A percentile compares a stretch with the other conserved stretches of the same genome.
These are phyloP conservation scores for Baccha elongata DNA, from an alignment of 2,888 invertebrate genomes.

Conservation along the genomic window DNA sequence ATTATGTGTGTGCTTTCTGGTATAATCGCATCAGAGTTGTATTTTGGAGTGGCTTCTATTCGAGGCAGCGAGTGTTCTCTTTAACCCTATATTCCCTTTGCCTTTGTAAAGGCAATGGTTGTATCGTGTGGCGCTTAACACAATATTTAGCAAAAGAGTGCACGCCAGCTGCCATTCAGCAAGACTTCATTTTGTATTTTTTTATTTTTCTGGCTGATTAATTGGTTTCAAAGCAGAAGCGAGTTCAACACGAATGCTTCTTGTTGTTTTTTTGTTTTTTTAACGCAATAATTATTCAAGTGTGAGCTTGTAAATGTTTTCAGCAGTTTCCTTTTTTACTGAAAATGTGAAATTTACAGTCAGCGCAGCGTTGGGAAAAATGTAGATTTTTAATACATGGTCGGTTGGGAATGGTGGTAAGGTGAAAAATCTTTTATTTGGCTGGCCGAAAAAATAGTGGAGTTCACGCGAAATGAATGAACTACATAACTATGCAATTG, in stretches of 20 bases:
- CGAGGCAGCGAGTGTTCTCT: conserved; percentile 10
- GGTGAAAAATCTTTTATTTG: no score
- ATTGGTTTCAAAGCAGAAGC: conserved; percentile 8
- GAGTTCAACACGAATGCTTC: not conserved
- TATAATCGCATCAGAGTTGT: conserved; percentile 55
- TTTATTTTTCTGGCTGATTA: conserved; percentile 49
- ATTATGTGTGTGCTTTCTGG: conserved; percentile 62
- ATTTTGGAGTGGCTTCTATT: conserved; percentile 55
- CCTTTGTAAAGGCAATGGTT: conserved; percentile 20
- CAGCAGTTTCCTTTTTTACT: not conserved
- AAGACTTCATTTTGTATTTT: conserved; percentile 38
- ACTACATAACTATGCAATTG: no score
- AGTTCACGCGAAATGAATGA: no score
- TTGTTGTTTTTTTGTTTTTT: not conserved
- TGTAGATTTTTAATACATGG: no score
- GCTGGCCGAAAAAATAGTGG: no score
- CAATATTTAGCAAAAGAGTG: conserved; percentile 48
- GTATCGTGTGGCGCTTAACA: conserved; percentile 60
- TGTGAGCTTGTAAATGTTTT: conserved; percentile 8
- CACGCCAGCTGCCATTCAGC: conserved; percentile 11
- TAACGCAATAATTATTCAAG: conserved; percentile 2
- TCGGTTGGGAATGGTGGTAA: no score
- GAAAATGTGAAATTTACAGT: not conserved
- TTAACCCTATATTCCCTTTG: conserved; percentile 2
- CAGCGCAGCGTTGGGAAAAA: not conserved